phyloP scores from a whole-genome alignment of 2,113 vertebrate species.

The Puffinus mauretanicus region DNA sequence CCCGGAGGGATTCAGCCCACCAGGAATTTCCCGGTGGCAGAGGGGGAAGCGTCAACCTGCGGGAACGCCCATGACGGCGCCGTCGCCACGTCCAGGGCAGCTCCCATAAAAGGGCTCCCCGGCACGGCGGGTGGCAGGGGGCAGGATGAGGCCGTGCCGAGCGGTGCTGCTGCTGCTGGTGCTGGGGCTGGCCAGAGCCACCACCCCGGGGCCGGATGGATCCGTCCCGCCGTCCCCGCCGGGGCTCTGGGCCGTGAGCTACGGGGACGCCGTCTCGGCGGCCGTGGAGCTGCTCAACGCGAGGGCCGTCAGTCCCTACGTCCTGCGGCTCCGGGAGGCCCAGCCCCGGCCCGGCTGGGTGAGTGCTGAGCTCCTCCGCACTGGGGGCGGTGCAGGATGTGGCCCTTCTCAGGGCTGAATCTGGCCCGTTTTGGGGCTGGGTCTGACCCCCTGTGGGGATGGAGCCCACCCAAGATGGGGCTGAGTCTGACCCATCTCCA shows the following conservation, averaged over 20 bases:
- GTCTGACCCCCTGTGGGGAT: neutral
- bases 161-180: neutral
- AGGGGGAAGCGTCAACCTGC: accelerated
- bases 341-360: neutral
- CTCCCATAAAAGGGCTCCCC: neutral
- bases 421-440: neutral
- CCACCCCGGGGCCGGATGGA: accelerated
- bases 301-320: neutral
- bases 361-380: neutral
- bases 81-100: accelerated
- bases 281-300: neutral
- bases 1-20: neutral
- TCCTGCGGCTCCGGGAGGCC: neutral
- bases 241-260: neutral
- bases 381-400: accelerated
- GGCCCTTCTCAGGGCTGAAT: accelerated
- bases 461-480: neutral
- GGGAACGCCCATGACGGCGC: accelerated
- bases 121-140: accelerated
- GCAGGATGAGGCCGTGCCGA: neutral
- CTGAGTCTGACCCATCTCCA: accelerated
- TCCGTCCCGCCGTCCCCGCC: accelerated
- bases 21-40: neutral
- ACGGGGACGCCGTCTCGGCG: accelerated
- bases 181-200: neutral